These are phyloP conservation scores for Nibea coibor DNA, from an alignment of 2,113 vertebrate genomes.

Conservation along the genomic window DNA sequence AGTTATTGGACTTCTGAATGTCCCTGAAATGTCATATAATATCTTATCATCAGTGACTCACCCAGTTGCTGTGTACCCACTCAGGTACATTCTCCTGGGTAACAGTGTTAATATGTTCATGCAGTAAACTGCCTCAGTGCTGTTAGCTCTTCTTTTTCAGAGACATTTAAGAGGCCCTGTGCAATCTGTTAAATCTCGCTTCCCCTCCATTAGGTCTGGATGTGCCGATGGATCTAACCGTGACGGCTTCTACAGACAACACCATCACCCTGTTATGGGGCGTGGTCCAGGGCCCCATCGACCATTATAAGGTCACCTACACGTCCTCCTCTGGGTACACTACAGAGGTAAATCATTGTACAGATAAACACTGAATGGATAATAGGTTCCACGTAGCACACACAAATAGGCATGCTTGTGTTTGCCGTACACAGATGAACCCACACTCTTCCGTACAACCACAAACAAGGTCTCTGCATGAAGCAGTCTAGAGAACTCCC, in stretches of 20 bases:
- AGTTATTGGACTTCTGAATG: background rate
- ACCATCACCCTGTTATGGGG: slow-evolving; percentile 94
- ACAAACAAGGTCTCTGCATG: background rate
- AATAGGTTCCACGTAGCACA: background rate
- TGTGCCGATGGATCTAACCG: slow-evolving; percentile 90
- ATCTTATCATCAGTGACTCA: background rate
- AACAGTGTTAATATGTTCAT: slow-evolving; percentile 1
- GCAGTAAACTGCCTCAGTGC: background rate
- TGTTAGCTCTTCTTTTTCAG: background rate
- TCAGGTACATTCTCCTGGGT: background rate
- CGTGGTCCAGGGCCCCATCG: slow-evolving; percentile 91
- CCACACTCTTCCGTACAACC: too few species aligned
- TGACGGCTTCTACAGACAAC: slow-evolving; percentile 93
- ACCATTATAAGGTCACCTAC: slow-evolving; percentile 94
- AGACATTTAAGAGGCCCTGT: background rate
- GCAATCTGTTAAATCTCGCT: background rate
- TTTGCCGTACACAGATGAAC: background rate
- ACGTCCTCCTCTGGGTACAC: slow-evolving; percentile 90
- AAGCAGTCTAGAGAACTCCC: background rate
- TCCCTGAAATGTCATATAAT: background rate
- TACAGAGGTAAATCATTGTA: slow-evolving; percentile 82
- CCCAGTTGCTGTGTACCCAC: background rate
- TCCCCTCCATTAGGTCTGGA: slow-evolving; percentile 87
- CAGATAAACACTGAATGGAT: background rate
- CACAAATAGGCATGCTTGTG: background rate